Conservation (phyloP, 1,140 invertebrate species). For the Apis florea region DNA sequence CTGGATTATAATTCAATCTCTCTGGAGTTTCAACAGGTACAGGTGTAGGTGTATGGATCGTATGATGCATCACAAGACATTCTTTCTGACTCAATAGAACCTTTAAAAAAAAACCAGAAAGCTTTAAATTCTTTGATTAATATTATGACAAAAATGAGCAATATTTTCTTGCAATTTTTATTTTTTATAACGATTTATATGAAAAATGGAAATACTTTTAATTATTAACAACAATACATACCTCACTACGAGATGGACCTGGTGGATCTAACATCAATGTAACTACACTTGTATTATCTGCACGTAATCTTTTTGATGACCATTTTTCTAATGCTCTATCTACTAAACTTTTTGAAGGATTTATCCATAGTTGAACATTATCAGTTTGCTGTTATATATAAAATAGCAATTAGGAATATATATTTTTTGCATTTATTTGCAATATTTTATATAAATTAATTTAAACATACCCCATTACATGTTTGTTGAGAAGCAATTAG, state of each 20-base stretch:
- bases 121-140: not conserved
- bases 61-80: conserved; percentile 51
- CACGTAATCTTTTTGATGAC: conserved; percentile 89
- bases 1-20: not conserved
- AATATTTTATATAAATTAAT: conserved; percentile 16
- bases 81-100: conserved; percentile 70
- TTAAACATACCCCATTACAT: conserved; percentile 71
- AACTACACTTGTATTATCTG: conserved; percentile 97
- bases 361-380: conserved; percentile 85
- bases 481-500: conserved; percentile 80
- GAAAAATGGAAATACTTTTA: not conserved
- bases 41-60: conserved; percentile 8
- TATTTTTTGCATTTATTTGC: not conserved
- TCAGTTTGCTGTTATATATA: conserved; percentile 68
- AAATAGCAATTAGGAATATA: conserved; percentile 25
- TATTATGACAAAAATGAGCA: not conserved
- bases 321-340: conserved; percentile 92
- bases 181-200: not conserved
- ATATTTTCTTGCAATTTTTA: not conserved
- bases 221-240: conserved; percentile 63
- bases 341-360: conserved; percentile 95
- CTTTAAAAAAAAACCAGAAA: conserved; percentile 50
- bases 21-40: conserved; percentile 20
- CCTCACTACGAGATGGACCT: conserved; percentile 87
- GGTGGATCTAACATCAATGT: conserved; percentile 96